A percentile compares a stretch with the other conserved stretches of the same genome.
These are phyloP conservation scores for Argynnis bischoffii DNA, from an alignment of 2,888 invertebrate genomes.

Conservation along the genomic window DNA sequence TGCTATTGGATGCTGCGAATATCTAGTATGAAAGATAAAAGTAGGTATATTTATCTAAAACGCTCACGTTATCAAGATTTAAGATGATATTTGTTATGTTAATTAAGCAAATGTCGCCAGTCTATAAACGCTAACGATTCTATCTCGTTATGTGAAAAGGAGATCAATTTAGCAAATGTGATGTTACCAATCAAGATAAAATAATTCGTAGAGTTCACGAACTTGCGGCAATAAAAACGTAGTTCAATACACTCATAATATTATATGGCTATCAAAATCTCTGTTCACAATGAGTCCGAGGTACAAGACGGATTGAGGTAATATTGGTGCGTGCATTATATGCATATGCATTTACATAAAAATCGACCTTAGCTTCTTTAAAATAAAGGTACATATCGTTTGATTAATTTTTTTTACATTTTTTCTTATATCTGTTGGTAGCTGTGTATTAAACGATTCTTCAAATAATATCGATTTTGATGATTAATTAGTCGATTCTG, in stretches of 20 bases:
- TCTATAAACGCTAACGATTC: slow-evolving; percentile 19
- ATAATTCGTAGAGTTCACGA: slow-evolving; percentile 37
- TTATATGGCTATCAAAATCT: slow-evolving; percentile 45
- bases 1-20: no score
- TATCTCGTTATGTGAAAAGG: slow-evolving; percentile 28
- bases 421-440: slow-evolving; percentile 31
- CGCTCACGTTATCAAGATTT: slow-evolving; percentile 3
- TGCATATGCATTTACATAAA: slow-evolving; percentile 4
- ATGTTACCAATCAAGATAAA: slow-evolving; percentile 33
- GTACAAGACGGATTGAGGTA: slow-evolving; percentile 52
- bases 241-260: slow-evolving; percentile 45
- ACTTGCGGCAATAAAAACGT: slow-evolving; percentile 38
- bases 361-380: slow-evolving; percentile 27
- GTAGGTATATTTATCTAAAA: background rate
- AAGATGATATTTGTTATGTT: slow-evolving; percentile 14
- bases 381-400: slow-evolving; percentile 11
- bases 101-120: slow-evolving; percentile 18
- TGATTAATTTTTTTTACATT: slow-evolving; percentile 6
- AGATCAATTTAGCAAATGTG: slow-evolving; percentile 38
- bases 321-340: slow-evolving; percentile 37
- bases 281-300: slow-evolving; percentile 45
- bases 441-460: slow-evolving; percentile 51
- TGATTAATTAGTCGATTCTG: slow-evolving; percentile 59
- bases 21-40: no score
- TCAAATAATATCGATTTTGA: slow-evolving; percentile 58